Percentiles rank a stretch among this genome's conserved stretches.
Conservation (phyloP, 2,888 invertebrate genomes). For the Exephanes ischioxanthus region DNA sequence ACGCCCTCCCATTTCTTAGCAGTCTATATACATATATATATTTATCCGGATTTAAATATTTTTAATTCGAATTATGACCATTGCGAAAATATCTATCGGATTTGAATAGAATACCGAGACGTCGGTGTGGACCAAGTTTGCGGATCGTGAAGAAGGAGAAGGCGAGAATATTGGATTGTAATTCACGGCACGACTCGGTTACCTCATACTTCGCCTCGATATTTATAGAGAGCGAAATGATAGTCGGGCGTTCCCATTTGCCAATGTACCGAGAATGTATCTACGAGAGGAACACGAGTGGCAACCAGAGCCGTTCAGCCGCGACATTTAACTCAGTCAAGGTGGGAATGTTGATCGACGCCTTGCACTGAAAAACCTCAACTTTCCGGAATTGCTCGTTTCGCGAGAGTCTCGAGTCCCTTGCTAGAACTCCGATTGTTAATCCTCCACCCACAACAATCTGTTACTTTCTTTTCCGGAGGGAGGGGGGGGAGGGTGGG, state of each 20-base stretch:
- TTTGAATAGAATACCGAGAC: neutral
- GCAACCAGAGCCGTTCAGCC: too few relatives aligned
- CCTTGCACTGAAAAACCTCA: neutral
- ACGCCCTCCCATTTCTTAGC: too few relatives aligned
- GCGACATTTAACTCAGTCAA: too few relatives aligned
- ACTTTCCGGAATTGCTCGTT: neutral
- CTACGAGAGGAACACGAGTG: slow-evolving; percentile 40
- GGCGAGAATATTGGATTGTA: slow-evolving; percentile 76
- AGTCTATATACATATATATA: too few relatives aligned
- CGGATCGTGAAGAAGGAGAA: slow-evolving; percentile 25
- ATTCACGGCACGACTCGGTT: slow-evolving; percentile 76
- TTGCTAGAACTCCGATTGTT: slow-evolving; percentile 74
- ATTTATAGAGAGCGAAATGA: slow-evolving; percentile 75
- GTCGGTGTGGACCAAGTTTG: neutral
- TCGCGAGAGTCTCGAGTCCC: neutral
- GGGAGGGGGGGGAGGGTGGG: slow-evolving; percentile 53
- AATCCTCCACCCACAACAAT: slow-evolving; percentile 78
- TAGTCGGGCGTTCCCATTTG: slow-evolving; percentile 63
- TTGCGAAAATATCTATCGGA: too few relatives aligned
- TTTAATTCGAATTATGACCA: too few relatives aligned
- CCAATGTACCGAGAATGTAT: slow-evolving; percentile 45
- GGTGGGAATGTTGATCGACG: neutral
- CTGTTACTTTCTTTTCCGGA: slow-evolving; percentile 77
- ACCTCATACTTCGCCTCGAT: slow-evolving; percentile 77
- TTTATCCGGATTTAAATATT: too few relatives aligned